A percentile compares a stretch with the other conserved stretches of the same genome.
phyloP scores from a whole-genome alignment of 2,113 vertebrate genomes.

The Crotalus tigris region DNA sequence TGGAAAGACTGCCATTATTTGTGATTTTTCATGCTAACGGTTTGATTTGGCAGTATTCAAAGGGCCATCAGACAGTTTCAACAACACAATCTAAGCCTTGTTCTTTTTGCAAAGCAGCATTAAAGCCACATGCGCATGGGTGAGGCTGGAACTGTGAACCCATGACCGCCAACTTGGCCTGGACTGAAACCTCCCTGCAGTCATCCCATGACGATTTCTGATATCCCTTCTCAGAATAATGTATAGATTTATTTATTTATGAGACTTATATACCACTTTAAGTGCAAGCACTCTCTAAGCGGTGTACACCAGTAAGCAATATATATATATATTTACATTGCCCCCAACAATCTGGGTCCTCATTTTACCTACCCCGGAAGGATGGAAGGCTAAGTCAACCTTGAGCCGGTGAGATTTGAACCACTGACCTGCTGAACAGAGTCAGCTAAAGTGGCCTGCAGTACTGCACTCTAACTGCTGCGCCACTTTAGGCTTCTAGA shows the following conservation, averaged over 20 bases:
- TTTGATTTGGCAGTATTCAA: background rate
- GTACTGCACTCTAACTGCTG: too few species aligned
- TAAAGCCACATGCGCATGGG: background rate
- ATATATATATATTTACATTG: too few species aligned
- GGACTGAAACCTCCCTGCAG: background rate
- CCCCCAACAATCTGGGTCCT: too few species aligned
- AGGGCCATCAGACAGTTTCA: background rate
- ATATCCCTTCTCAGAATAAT: background rate
- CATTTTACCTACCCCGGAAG: too few species aligned
- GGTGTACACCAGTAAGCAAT: too few species aligned
- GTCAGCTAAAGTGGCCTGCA: too few species aligned
- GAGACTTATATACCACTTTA: too few species aligned
- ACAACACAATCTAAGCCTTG: background rate
- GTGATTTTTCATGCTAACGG: background rate
- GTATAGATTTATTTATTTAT: too few species aligned
- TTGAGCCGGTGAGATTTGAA: too few species aligned
- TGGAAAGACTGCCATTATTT: background rate
- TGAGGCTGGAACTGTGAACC: background rate
- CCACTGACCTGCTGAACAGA: too few species aligned
- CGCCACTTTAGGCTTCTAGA: background rate
- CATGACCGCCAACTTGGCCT: background rate
- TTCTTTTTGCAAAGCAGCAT: background rate
- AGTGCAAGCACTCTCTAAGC: too few species aligned
- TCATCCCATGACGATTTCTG: background rate
- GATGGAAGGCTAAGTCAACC: too few species aligned